phyloP scores from a whole-genome alignment of 2,113 vertebrate species.

The Crotalus viridis region DNA sequence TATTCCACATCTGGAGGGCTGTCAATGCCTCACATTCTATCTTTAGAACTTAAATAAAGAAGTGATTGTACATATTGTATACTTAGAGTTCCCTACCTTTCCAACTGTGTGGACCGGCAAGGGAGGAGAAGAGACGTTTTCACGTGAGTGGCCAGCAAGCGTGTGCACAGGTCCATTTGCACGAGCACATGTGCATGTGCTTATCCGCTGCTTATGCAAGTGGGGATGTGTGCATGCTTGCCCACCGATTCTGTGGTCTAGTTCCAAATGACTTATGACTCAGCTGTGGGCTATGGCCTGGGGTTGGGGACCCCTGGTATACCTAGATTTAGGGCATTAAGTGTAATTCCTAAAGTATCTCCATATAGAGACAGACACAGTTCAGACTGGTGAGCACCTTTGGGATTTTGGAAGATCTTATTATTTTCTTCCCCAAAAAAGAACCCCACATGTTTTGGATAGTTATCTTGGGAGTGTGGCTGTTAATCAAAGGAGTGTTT shows the following conservation, averaged over 20 bases:
- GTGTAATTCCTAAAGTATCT: not conserved
- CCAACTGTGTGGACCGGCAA: too few species aligned
- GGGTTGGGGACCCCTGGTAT: too few species aligned
- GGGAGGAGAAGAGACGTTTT: too few species aligned
- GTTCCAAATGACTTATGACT: too few species aligned
- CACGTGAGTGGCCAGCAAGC: too few species aligned
- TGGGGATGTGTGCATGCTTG: too few species aligned
- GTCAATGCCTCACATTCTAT: not conserved
- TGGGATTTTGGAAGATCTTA: not conserved
- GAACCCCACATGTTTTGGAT: not conserved
- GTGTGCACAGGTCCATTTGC: too few species aligned
- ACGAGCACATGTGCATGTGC: too few species aligned
- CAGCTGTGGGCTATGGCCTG: too few species aligned
- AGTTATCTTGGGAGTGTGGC: not conserved
- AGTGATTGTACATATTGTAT: not conserved
- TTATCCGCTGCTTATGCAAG: too few species aligned
- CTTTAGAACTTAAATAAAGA: not conserved
- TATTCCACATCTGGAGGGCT: not conserved
- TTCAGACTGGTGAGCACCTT: not conserved
- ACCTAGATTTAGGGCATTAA: not conserved
- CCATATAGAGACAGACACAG: not conserved
- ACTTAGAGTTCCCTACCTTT: too few species aligned
- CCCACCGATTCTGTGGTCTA: too few species aligned
- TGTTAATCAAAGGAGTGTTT: not conserved
- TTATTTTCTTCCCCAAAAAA: not conserved